These are phyloP conservation scores for Bucco capensis DNA, from an alignment of 2,113 vertebrate genomes.

Conservation along the genomic window DNA sequence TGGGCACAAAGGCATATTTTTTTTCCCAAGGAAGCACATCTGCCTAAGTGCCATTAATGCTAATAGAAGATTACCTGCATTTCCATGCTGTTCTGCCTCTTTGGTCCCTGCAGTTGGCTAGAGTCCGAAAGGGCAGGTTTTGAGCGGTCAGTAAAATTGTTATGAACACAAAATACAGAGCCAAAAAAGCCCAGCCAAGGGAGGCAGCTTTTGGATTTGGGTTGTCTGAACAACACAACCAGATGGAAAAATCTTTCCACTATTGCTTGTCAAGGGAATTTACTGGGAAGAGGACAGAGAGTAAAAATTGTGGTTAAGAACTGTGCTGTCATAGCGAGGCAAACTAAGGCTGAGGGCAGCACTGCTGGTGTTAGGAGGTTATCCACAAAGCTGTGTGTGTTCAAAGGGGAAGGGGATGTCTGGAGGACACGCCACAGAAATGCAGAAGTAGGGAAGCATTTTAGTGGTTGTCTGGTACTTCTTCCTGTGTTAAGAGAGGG, in stretches of 20 bases:
- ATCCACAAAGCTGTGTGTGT: background rate
- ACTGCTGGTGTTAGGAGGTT: background rate
- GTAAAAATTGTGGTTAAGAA: background rate
- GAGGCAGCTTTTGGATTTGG: background rate
- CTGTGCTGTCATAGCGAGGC: background rate
- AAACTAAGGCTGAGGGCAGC: background rate
- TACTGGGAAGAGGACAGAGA: background rate
- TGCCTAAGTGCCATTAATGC: background rate
- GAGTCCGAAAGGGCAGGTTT: background rate
- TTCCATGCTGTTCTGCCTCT: background rate
- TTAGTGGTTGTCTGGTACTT: background rate
- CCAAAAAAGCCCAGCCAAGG: background rate
- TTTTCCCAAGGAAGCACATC: background rate
- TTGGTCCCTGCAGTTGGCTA: background rate
- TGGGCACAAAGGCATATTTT: background rate
- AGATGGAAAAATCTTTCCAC: background rate
- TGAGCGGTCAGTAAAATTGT: background rate
- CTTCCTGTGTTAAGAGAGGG: background rate
- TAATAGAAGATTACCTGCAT: background rate
- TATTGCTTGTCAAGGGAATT: background rate
- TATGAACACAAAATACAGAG: background rate
- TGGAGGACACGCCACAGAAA: background rate
- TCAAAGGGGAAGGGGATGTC: background rate
- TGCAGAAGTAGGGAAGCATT: accelerated
- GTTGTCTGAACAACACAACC: background rate